Conservation (phyloP, 2,888 invertebrate genomes). For the Lochmaea crataegi region DNA sequence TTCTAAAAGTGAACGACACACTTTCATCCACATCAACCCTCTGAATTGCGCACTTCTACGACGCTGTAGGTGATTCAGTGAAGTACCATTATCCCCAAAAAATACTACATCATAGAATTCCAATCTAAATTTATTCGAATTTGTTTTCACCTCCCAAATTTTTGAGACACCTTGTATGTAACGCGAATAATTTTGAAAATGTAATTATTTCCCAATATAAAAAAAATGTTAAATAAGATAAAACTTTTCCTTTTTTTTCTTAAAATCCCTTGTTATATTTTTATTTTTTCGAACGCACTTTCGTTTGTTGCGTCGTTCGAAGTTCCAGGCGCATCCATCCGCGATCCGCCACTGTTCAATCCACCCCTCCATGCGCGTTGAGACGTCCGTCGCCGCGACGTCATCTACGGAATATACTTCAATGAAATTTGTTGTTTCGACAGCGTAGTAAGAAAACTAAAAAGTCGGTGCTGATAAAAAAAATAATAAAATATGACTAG, state of each 20-base stretch:
- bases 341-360: conserved; percentile 11
- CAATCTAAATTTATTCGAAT: too few relatives aligned
- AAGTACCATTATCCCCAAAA: background rate
- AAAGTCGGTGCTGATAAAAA: background rate
- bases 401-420: conserved; percentile 27
- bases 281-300: too few relatives aligned
- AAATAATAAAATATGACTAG: conserved; percentile 51
- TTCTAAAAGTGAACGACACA: conserved; percentile 27
- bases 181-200: too few relatives aligned
- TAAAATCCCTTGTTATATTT: too few relatives aligned
- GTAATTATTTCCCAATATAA: too few relatives aligned
- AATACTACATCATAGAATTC: too few relatives aligned
- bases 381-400: conserved; percentile 34
- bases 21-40: conserved; percentile 29
- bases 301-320: background rate
- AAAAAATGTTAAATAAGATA: too few relatives aligned
- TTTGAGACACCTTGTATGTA: too few relatives aligned
- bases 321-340: background rate
- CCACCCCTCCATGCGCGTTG: conserved; percentile 38
- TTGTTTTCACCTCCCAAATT: too few relatives aligned
- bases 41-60: conserved; percentile 28
- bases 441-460: background rate
- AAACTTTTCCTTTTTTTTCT: too few relatives aligned
- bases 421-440: conserved; percentile 22
- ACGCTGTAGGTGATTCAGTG: conserved; percentile 7